Evolutionary conservation across 2,113 vertebrate species (phyloP).

Genomic region (Elanoides forficatus): DNA sequence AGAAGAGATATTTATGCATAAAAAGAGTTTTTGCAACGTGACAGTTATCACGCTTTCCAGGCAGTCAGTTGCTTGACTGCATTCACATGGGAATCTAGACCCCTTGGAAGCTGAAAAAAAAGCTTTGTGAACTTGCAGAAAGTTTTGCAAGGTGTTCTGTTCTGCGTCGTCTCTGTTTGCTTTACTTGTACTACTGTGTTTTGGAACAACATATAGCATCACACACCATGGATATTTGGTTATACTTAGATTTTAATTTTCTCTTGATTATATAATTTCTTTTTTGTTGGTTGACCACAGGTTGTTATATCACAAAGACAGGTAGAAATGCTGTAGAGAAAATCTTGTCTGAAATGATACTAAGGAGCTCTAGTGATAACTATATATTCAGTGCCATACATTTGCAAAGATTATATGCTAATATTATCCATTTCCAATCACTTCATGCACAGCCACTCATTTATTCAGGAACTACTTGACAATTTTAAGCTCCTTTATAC

Average conservation of each 20-base stretch:
- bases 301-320: background rate
- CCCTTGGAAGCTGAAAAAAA: background rate
- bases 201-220: background rate
- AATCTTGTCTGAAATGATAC: background rate
- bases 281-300: background rate
- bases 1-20: background rate
- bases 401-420: slow-evolving; percentile 13
- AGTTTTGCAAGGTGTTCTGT: background rate
- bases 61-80: background rate
- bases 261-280: background rate
- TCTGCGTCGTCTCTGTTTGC: background rate
- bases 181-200: background rate
- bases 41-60: background rate
- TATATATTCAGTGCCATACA: background rate
- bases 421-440: slow-evolving; percentile 3
- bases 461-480: slow-evolving; percentile 36
- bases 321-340: background rate
- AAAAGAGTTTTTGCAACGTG: background rate
- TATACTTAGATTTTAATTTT: background rate
- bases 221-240: background rate
- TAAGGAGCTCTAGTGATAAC: background rate
- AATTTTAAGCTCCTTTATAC: slow-evolving; percentile 37
- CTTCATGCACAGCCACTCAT: background rate
- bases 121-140: background rate
- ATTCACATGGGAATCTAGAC: background rate